phyloP scores from a whole-genome alignment of 2,797 vertebrate genomes.

The Lerista edwardsae region DNA sequence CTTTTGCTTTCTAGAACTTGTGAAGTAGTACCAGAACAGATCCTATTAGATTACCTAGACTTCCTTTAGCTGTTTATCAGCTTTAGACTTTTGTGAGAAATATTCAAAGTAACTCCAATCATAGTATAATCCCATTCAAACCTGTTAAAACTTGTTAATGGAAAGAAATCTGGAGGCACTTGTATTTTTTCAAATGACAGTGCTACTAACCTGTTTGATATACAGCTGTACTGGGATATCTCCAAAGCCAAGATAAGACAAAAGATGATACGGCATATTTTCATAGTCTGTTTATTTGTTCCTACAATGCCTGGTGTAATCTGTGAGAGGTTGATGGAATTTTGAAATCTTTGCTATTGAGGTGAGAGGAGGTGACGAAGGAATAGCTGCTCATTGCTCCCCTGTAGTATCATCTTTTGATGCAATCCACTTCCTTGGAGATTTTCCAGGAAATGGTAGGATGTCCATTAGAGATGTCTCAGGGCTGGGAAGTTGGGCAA shows the following conservation, averaged over 20 bases:
- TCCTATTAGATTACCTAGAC: background rate
- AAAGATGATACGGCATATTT: background rate
- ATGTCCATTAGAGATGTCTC: background rate
- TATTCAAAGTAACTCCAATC: slow-evolving; percentile 12
- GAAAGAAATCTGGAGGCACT: background rate
- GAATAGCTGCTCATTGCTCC: background rate
- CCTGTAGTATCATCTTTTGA: slow-evolving; percentile 1
- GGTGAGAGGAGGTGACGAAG: background rate
- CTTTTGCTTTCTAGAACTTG: background rate
- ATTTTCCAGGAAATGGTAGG: background rate
- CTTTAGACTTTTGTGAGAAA: slow-evolving; percentile 15
- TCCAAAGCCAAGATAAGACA: slow-evolving; percentile 2
- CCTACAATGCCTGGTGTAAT: background rate
- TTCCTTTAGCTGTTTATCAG: background rate
- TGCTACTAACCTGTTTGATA: background rate
- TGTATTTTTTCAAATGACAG: background rate
- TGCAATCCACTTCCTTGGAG: background rate
- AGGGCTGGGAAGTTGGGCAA: background rate
- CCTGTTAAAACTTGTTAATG: background rate
- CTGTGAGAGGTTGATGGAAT: background rate
- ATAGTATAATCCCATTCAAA: slow-evolving; percentile 7
- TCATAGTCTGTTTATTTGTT: background rate
- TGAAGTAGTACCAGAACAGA: background rate
- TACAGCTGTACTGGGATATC: background rate
- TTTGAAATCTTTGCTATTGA: background rate